Evolutionary conservation across 2,888 invertebrate species (phyloP), one percentile per base, ranked within the genome.

Genomic region (Thereva nobilitata): DNA sequence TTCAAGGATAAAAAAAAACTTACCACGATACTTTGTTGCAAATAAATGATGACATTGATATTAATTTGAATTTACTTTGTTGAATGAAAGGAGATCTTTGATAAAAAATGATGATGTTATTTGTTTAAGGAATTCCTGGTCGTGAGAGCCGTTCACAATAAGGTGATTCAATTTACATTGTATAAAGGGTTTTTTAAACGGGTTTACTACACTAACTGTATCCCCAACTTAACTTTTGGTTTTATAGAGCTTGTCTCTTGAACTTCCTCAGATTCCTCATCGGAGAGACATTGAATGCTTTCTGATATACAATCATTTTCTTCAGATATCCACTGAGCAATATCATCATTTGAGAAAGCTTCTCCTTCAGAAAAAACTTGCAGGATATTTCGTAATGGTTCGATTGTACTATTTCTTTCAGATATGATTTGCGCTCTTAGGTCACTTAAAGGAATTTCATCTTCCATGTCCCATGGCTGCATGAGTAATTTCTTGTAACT

Each of bases 141-240:
- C n/a, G n/a, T n/a, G n/a, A n/a, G n/a, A n/a, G n/a, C n/a, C n/a
- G n/a, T n/a, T n/a, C n/a, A n/a, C n/a, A n/a, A n/a, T n/a, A n/a
- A n/a, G n/a, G n/a, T n/a, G n/a, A n/a, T n/a, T n/a, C n/a, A n/a
- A n/a, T n/a, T n/a, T n/a, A n/a, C n/a, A n/a, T n/a, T n/a, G n/a
- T n/a, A n/a, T n/a, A n/a, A n/a, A n/a, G n/a, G n/a, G n/a, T n/a
- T n/a, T n/a, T n/a, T n/a, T n/a, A n/a, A n/a, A n/a, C n/a, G n/a
- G n/a, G n/a, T n/a, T n/a, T n/a, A n/a, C n/a, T n/a, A n/a, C n/a
- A n/a, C 45, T 45, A 45, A 9, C 10, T 45, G 45, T 10, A 45
- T 45, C n/a, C 45, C 45, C 45, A 45, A 45, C 45, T 45, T 45
- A 45, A 45, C 45, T 45, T 45, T 45, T 45, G 45, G 45, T 45